Base-by-base conservation (phyloP, 2,888 invertebrate genomes). In the Eupsilia transversa region DNA sequence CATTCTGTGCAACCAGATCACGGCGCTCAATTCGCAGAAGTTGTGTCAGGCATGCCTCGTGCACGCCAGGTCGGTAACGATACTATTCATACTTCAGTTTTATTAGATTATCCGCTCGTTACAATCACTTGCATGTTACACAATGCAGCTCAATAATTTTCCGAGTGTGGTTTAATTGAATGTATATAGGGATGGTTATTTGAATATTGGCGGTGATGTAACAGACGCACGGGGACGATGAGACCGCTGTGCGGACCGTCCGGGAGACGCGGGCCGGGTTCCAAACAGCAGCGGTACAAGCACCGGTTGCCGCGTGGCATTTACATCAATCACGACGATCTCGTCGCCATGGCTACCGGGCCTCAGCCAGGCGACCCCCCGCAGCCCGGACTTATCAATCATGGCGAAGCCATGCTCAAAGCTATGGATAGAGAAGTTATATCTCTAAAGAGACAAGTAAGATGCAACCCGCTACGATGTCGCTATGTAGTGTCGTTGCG, bases 311-410 rank as follows among this genome's bases (percentile, higher is more conserved):
- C 99, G 81, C 98, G 98, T 91, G 99, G 99, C 96, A 99, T 99
- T 98, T 98, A 99, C 97, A 98, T 99, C 96, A 99, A 99, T 97
- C 98, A 99, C 96, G 99, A 99, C 96, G 99, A 99, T 97, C 97
- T 99, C 94, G 98, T 98, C 88, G 98, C 98, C 89, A 97, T 99
- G 97, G 99, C 99, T 80, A 97, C 98, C 84, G 98, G 97, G 89
- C 97, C 98, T 77, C 97, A 97, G 92, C 97, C 97, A 91, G 97
- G 97, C 89, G 97, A 96, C 90, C 92, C 96, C 69, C 89, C 93
- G 84, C 90, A 97, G 96, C 91, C 97, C 94, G 90, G 95, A 92
- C 87, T 93, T 82, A 90, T 94, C 93, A 97, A 97, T 92, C 98
- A 98, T 93, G 98, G 98, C 89, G 98, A 98, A 89, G 97, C 98